These are phyloP conservation scores for Ctenopoma multispine DNA, from an alignment of 2,797 vertebrate genomes.

Conservation along the genomic window DNA sequence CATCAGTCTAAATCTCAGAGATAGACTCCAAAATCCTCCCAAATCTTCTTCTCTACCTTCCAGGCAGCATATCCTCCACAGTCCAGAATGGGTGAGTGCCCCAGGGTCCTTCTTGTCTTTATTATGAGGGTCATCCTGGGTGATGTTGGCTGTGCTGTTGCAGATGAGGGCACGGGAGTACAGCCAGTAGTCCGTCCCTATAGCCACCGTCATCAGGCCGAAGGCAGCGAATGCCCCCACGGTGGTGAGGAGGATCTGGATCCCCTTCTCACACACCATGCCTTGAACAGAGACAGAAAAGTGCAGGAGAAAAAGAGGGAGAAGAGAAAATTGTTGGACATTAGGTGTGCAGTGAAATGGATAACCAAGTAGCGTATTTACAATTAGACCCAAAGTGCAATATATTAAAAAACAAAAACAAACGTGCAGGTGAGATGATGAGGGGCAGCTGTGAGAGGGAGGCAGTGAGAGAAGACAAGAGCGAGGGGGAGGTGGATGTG, in stretches of 20 bases:
- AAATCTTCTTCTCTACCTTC: constrained; percentile 85
- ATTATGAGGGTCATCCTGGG: constrained; percentile 88
- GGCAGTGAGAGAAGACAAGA: constrained; percentile 24
- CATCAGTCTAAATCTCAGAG: constrained; percentile 3
- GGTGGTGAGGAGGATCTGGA: constrained; percentile 94
- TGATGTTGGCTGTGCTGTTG: constrained; percentile 91
- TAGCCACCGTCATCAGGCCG: constrained; percentile 96
- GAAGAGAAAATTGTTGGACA: neutral
- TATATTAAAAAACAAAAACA: constrained; percentile 29
- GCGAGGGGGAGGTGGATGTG: constrained; percentile 43
- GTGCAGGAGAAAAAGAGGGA: constrained; percentile 40
- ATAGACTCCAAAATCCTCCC: constrained; percentile 13
- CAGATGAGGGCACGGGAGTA: constrained; percentile 94
- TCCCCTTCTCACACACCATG: constrained; percentile 95
- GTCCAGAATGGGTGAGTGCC: constrained; percentile 93
- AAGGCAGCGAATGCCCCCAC: constrained; percentile 95
- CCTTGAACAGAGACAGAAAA: constrained; percentile 68
- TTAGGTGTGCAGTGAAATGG: neutral
- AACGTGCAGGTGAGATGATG: constrained; percentile 45
- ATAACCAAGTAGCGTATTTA: constrained; percentile 7
- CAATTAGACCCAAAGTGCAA: constrained; percentile 4
- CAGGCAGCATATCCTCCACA: constrained; percentile 96
- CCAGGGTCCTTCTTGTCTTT: constrained; percentile 94
- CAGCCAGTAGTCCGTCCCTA: constrained; percentile 97
- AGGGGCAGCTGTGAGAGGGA: constrained; percentile 34